Evolutionary conservation across 2,888 invertebrate species (phyloP).

Genomic region (Hipparchia semele): DNA sequence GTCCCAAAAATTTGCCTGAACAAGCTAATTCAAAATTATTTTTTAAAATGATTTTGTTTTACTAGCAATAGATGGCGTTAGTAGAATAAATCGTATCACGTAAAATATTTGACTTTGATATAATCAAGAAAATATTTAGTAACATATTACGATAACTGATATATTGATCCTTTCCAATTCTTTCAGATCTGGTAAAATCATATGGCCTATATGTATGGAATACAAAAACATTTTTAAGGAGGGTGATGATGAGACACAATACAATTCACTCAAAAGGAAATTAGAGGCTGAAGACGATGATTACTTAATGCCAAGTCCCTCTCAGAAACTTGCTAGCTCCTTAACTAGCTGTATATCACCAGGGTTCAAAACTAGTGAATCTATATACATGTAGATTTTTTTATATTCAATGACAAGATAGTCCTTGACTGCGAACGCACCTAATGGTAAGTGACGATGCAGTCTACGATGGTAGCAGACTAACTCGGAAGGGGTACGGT

Average conservation of each 20-base stretch:
- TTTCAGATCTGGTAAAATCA: conserved; percentile 76
- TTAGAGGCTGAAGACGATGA: conserved; percentile 74
- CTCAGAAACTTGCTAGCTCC: conserved; percentile 59
- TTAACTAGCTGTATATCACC: conserved; percentile 69
- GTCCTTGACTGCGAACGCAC: too few relatives aligned
- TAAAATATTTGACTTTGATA: too few relatives aligned
- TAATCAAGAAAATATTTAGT: too few relatives aligned
- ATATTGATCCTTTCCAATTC: neutral
- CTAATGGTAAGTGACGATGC: too few relatives aligned
- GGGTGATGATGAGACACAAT: conserved; percentile 68
- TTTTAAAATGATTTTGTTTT: too few relatives aligned
- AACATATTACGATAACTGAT: neutral
- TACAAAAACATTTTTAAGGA: conserved; percentile 75
- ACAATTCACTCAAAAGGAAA: conserved; percentile 65
- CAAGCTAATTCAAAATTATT: too few relatives aligned
- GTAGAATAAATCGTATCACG: too few relatives aligned
- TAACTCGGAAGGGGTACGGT: too few relatives aligned
- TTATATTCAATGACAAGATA: neutral
- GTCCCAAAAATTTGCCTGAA: too few relatives aligned
- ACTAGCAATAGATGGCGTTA: too few relatives aligned
- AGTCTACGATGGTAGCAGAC: too few relatives aligned
- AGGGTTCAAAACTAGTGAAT: conserved; percentile 70
- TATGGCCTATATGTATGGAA: conserved; percentile 79
- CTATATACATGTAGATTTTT: conserved; percentile 47
- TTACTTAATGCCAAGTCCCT: conserved; percentile 66